Evolutionary conservation across 2,797 vertebrate genomes (phyloP).

Genomic region (Enteromius fasciolatus): DNA sequence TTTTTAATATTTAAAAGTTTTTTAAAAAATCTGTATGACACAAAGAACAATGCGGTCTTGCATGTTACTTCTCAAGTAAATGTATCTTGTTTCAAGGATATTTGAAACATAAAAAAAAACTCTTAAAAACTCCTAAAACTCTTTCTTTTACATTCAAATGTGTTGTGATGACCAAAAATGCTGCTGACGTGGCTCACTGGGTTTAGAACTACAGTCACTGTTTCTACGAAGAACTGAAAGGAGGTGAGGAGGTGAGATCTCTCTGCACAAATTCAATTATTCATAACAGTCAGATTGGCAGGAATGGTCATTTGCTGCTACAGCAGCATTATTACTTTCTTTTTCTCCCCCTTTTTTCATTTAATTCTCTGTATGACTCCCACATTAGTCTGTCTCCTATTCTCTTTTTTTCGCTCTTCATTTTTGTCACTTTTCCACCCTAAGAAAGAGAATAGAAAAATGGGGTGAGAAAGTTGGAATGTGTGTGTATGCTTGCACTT

Average conservation of each 20-base stretch:
- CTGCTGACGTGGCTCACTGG: background rate
- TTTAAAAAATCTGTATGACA: background rate
- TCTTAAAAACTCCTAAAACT: too few relatives aligned
- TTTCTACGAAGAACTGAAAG: constrained; percentile 35
- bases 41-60: background rate
- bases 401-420: background rate
- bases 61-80: background rate
- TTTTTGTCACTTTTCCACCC: background rate
- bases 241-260: constrained; percentile 17
- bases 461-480: background rate
- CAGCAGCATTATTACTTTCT: constrained; percentile 17
- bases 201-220: background rate
- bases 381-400: constrained; percentile 6
- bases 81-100: background rate
- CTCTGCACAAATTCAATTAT: constrained; percentile 45
- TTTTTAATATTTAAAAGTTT: background rate
- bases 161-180: background rate
- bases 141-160: too few relatives aligned
- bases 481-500: background rate
- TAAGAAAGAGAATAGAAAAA: constrained; percentile 4
- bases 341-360: constrained; percentile 6
- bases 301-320: constrained; percentile 8
- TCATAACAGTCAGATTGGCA: constrained; percentile 24
- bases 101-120: background rate
- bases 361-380: constrained; percentile 16